A percentile compares a stretch with the other conserved stretches of the same genome.
These are phyloP conservation scores for Ophion slaviceki DNA, from an alignment of 2,888 invertebrate genomes.

Conservation along the genomic window DNA sequence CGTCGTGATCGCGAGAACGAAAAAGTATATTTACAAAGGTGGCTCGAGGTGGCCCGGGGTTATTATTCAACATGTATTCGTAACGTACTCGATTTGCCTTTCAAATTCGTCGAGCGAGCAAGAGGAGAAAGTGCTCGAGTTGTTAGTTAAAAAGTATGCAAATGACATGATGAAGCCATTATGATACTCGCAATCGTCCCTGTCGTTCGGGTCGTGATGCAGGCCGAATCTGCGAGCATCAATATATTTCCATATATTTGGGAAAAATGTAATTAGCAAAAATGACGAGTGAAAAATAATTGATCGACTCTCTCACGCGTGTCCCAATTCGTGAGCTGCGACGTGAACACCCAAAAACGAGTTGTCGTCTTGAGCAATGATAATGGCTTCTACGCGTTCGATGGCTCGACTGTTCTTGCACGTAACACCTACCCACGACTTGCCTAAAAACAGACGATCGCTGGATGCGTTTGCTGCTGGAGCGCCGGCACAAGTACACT, in stretches of 20 bases:
- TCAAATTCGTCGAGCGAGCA: slow-evolving; percentile 39
- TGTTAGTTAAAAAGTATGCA: not conserved
- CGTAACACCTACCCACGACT: not conserved
- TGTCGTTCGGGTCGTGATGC: not conserved
- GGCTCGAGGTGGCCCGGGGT: no score
- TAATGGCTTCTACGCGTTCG: not conserved
- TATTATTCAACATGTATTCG: not conserved
- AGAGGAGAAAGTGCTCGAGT: slow-evolving; percentile 52
- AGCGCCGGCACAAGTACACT: no score
- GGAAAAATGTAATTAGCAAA: not conserved
- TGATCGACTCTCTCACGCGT: slow-evolving; percentile 40
- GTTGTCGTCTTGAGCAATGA: slow-evolving; percentile 40
- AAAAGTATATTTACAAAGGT: no score
- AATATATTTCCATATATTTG: no score
- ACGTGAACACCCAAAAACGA: slow-evolving; percentile 18
- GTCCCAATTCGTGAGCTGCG: slow-evolving; percentile 59
- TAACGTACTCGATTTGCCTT: slow-evolving; percentile 2
- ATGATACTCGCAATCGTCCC: not conserved
- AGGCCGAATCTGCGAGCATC: slow-evolving; percentile 37
- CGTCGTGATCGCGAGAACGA: no score
- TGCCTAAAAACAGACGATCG: not conserved
- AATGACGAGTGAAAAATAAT: not conserved
- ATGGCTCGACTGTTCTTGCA: not conserved
- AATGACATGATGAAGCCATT: slow-evolving; percentile 48
- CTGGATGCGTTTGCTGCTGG: not conserved